phyloP scores from a whole-genome alignment of 2,888 invertebrate genomes.

The Xanthostigma xanthostigma region DNA sequence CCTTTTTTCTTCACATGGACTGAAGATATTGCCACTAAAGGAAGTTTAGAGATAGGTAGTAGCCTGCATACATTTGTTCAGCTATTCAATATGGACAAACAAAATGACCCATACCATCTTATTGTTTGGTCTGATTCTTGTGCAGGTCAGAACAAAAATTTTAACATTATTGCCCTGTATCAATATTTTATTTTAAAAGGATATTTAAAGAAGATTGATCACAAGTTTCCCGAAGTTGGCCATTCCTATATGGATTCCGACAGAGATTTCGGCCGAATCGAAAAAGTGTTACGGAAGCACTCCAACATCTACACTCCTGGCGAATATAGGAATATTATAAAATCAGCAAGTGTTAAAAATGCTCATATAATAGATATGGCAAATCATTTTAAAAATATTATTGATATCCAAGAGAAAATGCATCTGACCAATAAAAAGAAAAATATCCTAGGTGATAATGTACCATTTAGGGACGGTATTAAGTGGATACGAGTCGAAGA shows the following conservation, averaged over 20 bases:
- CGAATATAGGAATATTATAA: slow-evolving; percentile 8
- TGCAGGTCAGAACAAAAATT: slow-evolving; percentile 15
- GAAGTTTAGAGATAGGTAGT: slow-evolving; percentile 14
- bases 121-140: slow-evolving; percentile 15
- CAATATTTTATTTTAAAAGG: slow-evolving; percentile 14
- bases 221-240: slow-evolving; percentile 20
- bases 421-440: slow-evolving; percentile 12
- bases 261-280: slow-evolving; percentile 19
- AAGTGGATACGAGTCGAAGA: slow-evolving; percentile 17
- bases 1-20: slow-evolving; percentile 11
- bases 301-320: slow-evolving; percentile 16
- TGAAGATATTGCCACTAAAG: slow-evolving; percentile 11
- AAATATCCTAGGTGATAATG: slow-evolving; percentile 12
- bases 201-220: slow-evolving; percentile 15
- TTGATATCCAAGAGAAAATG: slow-evolving; percentile 8
- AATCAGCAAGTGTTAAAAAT: slow-evolving; percentile 7
- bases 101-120: slow-evolving; percentile 5
- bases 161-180: slow-evolving; percentile 12
- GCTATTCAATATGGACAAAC: slow-evolving; percentile 7
- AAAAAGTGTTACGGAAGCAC: slow-evolving; percentile 18
- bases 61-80: slow-evolving; percentile 8
- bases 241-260: slow-evolving; percentile 21
- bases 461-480: slow-evolving; percentile 15
- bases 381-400: slow-evolving; percentile 11
- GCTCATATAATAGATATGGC: slow-evolving; percentile 12